Base-by-base conservation (phyloP, 2,888 invertebrate species). In the Drosophila siamana region DNA sequence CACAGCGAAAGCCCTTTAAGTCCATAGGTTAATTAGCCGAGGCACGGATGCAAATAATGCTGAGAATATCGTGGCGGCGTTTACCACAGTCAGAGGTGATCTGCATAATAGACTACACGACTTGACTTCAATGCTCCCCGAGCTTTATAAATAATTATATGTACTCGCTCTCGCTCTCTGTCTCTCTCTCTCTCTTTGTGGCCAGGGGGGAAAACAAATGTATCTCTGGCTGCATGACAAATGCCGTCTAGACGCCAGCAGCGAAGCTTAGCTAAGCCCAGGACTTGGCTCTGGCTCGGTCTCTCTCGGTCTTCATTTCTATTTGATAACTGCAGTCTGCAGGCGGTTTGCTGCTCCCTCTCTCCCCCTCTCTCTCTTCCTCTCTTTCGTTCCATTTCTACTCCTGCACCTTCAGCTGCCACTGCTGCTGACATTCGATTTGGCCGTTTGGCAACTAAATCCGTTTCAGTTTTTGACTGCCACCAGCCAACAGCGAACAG, bases 171-270 rank as follows among this genome's bases (percentile, higher is more conserved):
- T 16, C 30, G 7, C n/a, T 19, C 19, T 15, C 8, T 9, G 7
- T 61, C 41, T 11, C 41, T 13, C 9, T 13, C 48, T n/a, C 50
- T 4, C 15, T 26, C 36, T 43, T 4, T 4, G 16, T 11, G 33
- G 4, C 22, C n/a, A n/a, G n/a, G n/a, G 36, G 4, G 1, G 22
- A 13, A 66, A 80, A 82, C 54, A 72, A 80, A 78, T 78, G 80
- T 80, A 72, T 72, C 80, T 65, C 68, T 55, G 60, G 65, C 77
- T 67, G 77, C 77, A 81, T 83, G 86, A 83, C 79, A 83, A 83
- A 83, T 83, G 85, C 72, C 62, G 83, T 83, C 83, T 83, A 83
- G 83, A 86, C 83, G 61, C 69, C 40, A 46, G 38, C 54, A 70
- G 68, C 69, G 40, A 44, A 61, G 80, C 72, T 85, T 69, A 82